These are phyloP conservation scores for Scaptomyza polygonia DNA, from an alignment of 2,888 invertebrate genomes.

Conservation along the genomic window DNA sequence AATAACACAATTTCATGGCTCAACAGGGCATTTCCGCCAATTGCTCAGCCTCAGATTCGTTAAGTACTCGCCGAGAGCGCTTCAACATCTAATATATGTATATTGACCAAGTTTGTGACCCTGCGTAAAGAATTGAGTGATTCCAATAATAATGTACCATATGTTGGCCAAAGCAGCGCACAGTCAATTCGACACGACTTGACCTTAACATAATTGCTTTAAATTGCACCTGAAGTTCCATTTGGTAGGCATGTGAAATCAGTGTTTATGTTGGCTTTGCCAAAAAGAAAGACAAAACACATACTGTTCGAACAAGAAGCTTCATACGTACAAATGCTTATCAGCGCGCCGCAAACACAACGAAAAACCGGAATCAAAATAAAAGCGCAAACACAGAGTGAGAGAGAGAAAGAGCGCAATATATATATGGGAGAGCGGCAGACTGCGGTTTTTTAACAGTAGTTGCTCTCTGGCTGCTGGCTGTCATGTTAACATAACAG, in stretches of 20 bases:
- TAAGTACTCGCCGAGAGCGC: conserved; percentile 5
- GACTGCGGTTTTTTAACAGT: conserved; percentile 10
- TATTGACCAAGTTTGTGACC: conserved; percentile 41
- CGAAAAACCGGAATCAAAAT: conserved; percentile 76
- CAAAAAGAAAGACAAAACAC: conserved; percentile 22
- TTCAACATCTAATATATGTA: conserved; percentile 44
- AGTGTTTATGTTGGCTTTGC: conserved; percentile 32
- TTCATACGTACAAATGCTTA: conserved; percentile 43
- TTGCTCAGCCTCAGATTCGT: neutral
- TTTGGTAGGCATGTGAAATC: conserved; percentile 56
- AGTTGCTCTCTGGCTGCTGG: conserved; percentile 29
- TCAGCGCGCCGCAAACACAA: conserved; percentile 58
- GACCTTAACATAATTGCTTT: conserved; percentile 56
- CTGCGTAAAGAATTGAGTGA: conserved; percentile 39
- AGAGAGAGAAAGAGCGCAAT: neutral
- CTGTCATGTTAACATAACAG: conserved; percentile 31
- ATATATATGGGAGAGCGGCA: conserved; percentile 1
- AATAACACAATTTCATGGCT: conserved; percentile 11
- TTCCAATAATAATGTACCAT: conserved; percentile 27
- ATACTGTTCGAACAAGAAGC: conserved; percentile 46
- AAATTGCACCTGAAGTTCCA: conserved; percentile 59
- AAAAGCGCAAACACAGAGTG: conserved; percentile 48
- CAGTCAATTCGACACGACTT: conserved; percentile 50
- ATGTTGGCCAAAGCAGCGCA: conserved; percentile 38
- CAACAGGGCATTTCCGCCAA: conserved; percentile 35